Conservation (phyloP, 2,797 vertebrate genomes). For the Lerista edwardsae region DNA sequence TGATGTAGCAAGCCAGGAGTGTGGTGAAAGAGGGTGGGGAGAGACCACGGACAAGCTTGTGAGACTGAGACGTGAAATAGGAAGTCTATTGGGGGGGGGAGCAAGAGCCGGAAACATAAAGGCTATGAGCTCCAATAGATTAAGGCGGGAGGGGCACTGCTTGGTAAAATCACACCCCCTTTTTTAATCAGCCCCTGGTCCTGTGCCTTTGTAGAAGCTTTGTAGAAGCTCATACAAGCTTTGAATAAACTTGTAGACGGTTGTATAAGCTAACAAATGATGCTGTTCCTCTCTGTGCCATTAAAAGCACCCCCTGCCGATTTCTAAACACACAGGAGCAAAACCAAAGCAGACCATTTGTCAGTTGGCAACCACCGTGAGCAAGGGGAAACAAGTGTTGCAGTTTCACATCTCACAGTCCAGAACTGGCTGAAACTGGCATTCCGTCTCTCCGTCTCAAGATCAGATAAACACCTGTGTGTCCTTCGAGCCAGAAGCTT, state of each 20-base stretch:
- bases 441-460: no score
- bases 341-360: not conserved
- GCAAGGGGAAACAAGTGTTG: no score
- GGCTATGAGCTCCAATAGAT: not conserved
- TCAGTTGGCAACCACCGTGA: not conserved
- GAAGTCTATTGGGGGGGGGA: not conserved
- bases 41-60: not conserved
- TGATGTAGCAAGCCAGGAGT: not conserved
- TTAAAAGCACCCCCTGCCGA: not conserved
- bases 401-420: no score
- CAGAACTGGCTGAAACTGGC: no score
- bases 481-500: no score
- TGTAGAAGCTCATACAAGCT: no score
- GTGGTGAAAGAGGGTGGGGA: not conserved
- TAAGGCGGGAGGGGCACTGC: not conserved
- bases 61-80: constrained; percentile 17
- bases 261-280: not conserved
- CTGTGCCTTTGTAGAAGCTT: no score
- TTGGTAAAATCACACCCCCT: not conserved
- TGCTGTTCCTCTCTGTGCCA: not conserved
- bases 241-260: no score
- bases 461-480: no score
- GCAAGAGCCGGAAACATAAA: no score
- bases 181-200: not conserved
- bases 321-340: not conserved